Percentiles rank a stretch among this genome's conserved stretches.
These are phyloP conservation scores for Conus betulinus DNA, from an alignment of 1,140 invertebrate genomes.

Conservation along the genomic window DNA sequence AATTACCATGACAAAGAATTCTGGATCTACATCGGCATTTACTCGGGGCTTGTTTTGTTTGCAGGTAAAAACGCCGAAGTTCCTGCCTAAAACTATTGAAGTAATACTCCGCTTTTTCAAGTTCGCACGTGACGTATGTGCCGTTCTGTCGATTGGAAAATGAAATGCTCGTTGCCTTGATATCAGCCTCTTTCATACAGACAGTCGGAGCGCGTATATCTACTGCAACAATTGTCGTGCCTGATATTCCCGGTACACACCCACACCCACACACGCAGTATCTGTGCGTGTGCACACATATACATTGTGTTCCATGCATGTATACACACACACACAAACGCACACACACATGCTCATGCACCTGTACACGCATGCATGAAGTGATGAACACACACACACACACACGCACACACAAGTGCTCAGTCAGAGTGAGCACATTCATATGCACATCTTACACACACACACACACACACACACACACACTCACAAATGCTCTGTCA, in stretches of 20 bases:
- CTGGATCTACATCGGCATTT: constrained; percentile 58
- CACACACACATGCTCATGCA: no score
- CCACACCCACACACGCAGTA: neutral
- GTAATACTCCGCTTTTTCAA: neutral
- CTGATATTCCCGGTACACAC: neutral
- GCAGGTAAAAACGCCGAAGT: constrained; percentile 42
- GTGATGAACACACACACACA: neutral
- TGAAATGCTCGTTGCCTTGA: no score
- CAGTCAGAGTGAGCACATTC: neutral
- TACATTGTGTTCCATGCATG: no score
- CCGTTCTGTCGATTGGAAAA: neutral
- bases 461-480: neutral
- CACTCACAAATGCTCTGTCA: no score
- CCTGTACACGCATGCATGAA: neutral
- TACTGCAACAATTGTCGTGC: no score
- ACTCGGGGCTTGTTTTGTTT: constrained; percentile 47
- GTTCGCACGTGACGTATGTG: neutral
- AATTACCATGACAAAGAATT: constrained; percentile 47
- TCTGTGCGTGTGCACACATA: no score
- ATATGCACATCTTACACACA: neutral
- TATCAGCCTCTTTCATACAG: no score
- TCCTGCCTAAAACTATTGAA: neutral
- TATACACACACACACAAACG: no score
- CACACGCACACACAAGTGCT: no score
- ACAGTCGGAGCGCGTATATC: no score